Percentiles rank a stretch among this genome's conserved stretches.
Evolutionary conservation across 2,888 invertebrate species (phyloP).

Genomic region (Phortica magna): DNA sequence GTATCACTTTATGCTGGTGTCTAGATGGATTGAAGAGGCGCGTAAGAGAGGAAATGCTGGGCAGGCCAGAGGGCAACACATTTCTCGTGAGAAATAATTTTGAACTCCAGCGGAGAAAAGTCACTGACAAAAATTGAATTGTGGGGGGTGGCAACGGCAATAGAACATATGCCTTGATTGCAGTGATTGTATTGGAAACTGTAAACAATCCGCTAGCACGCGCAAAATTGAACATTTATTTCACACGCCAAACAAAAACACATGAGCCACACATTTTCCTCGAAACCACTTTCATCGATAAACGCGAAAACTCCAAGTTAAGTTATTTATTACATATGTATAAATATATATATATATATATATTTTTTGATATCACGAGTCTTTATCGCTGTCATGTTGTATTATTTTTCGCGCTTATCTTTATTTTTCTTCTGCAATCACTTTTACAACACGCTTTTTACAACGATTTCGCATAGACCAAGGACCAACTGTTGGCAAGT

Average conservation of each 20-base stretch:
- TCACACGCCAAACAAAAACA: conserved; percentile 67
- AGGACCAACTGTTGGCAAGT: neutral
- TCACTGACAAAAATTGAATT: conserved; percentile 45
- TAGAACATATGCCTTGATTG: conserved; percentile 9
- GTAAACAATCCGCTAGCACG: conserved; percentile 53
- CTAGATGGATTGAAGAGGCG: neutral
- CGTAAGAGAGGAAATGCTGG: neutral
- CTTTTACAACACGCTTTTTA: conserved; percentile 46
- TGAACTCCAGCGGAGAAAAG: conserved; percentile 45
- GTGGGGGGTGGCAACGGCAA: conserved; percentile 59
- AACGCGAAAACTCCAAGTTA: conserved; percentile 15
- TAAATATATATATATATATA: too few relatives aligned
- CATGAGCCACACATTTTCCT: conserved; percentile 44
- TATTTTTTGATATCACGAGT: conserved; percentile 13
- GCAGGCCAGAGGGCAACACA: conserved; percentile 30
- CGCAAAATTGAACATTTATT: conserved; percentile 39
- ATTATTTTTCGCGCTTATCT: conserved; percentile 63
- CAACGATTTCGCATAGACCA: conserved; percentile 46
- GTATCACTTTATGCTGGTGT: neutral
- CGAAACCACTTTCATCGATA: conserved; percentile 33
- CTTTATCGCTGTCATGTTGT: neutral
- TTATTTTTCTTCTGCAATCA: conserved; percentile 51
- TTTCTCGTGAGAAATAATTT: conserved; percentile 8
- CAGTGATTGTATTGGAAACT: conserved; percentile 60
- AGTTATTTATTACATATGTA: conserved; percentile 13